Evolutionary conservation across 2,888 invertebrate genomes (phyloP).

Genomic region (Minunthozetes semirufus): DNA sequence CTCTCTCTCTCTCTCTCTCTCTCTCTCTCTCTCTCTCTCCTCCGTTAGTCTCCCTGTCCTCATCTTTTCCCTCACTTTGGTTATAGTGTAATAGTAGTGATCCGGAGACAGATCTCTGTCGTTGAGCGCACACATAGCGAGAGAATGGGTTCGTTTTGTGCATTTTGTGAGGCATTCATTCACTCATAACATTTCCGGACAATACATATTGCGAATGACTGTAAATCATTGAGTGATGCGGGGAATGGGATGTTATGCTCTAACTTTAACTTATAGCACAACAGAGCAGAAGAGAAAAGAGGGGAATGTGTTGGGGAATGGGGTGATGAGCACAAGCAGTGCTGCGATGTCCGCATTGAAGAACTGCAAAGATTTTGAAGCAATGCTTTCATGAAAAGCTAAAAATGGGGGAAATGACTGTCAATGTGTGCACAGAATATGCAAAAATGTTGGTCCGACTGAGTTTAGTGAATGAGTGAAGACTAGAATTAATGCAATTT

Average conservation of each 20-base stretch:
- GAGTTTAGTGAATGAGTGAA: neutral
- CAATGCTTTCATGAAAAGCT: neutral
- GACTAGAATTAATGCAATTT: conserved; percentile 14
- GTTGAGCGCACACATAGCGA: no score
- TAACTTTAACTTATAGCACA: neutral
- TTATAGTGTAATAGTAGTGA: neutral
- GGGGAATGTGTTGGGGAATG: conserved; percentile 20
- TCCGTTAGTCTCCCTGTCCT: no score
- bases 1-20: conserved; percentile 33
- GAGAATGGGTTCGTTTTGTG: neutral
- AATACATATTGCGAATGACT: conserved; percentile 31
- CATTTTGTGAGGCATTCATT: conserved; percentile 11
- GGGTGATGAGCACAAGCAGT: conserved; percentile 12
- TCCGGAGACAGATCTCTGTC: no score
- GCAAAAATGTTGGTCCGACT: conserved; percentile 19
- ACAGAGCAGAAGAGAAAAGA: conserved; percentile 32
- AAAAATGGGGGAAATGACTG: conserved; percentile 14
- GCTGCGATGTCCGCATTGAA: conserved; percentile 4
- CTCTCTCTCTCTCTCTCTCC: conserved; percentile 24
- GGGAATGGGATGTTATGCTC: conserved; percentile 26
- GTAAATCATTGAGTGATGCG: conserved; percentile 27
- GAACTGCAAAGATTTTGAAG: conserved; percentile 21
- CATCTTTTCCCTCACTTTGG: neutral
- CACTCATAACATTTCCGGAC: conserved; percentile 30
- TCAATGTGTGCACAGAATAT: neutral